These are phyloP conservation scores for Psococerastis gibbosa DNA, from an alignment of 2,888 invertebrate species.

Conservation along the genomic window DNA sequence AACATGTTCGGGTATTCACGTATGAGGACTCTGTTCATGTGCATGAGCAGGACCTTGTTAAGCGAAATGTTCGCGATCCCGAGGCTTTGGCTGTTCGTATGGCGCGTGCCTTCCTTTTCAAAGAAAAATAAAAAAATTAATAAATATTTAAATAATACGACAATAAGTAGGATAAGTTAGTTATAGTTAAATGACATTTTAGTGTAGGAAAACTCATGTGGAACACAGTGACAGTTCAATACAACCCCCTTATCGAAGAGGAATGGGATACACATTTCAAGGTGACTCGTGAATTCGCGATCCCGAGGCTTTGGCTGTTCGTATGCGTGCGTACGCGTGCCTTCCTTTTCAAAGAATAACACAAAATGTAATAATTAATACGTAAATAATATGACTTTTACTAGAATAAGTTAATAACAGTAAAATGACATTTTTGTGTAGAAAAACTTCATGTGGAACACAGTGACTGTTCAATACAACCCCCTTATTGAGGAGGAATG, in stretches of 20 bases:
- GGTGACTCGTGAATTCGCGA: slow-evolving; percentile 89
- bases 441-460: slow-evolving; percentile 96
- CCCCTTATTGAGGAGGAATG: slow-evolving; percentile 82
- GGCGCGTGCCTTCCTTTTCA: slow-evolving; percentile 9
- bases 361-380: too few relatives aligned
- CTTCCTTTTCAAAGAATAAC: too few relatives aligned
- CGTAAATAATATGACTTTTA: too few relatives aligned
- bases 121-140: slow-evolving; percentile 10
- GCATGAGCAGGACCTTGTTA: too few relatives aligned
- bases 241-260: slow-evolving; percentile 81
- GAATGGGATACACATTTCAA: slow-evolving; percentile 90
- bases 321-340: too few relatives aligned
- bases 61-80: too few relatives aligned
- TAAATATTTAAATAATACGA: background rate
- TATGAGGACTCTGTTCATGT: too few relatives aligned
- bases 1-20: too few relatives aligned
- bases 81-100: too few relatives aligned
- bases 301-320: too few relatives aligned
- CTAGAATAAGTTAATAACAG: slow-evolving; percentile 8
- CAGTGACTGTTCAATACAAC: slow-evolving; percentile 86
- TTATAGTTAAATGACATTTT: slow-evolving; percentile 9
- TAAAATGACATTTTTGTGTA: slow-evolving; percentile 26
- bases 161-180: background rate
- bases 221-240: slow-evolving; percentile 90
- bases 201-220: slow-evolving; percentile 84